Conservation (phyloP, 2,113 vertebrate species). For the Corythaeola cristata region DNA sequence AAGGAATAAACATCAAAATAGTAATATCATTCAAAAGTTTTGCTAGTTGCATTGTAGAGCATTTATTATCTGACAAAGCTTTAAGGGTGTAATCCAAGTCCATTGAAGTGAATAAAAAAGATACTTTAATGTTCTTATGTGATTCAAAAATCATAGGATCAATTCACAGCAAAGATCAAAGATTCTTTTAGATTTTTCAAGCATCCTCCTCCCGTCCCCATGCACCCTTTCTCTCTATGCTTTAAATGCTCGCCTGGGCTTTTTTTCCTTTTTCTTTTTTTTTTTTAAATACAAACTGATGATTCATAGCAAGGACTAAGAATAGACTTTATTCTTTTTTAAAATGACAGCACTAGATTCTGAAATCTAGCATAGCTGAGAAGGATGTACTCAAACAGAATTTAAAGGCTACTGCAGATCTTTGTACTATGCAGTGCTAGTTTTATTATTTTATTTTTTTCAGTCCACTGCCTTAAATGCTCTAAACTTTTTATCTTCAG, state of each 20-base stretch:
- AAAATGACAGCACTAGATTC: neutral
- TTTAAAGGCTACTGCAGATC: neutral
- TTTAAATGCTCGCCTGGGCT: neutral
- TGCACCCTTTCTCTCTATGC: neutral
- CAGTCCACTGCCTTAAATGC: neutral
- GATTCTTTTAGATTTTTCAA: neutral
- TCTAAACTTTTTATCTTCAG: neutral
- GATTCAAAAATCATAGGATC: constrained; percentile 2
- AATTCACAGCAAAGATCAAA: constrained; percentile 12
- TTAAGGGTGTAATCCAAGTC: neutral
- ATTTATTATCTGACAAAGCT: neutral
- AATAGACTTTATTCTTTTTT: neutral
- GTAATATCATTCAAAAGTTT: neutral
- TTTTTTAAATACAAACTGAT: neutral
- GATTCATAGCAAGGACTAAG: neutral
- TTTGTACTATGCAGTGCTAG: neutral
- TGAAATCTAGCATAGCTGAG: neutral
- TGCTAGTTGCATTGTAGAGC: neutral
- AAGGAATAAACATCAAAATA: neutral
- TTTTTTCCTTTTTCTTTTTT: too few relatives aligned
- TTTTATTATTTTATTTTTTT: neutral
- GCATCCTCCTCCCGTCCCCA: neutral
- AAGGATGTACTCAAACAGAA: neutral
- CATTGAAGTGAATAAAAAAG: neutral
- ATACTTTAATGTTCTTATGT: neutral